phyloP scores from a whole-genome alignment of 2,113 vertebrate genomes.

The Cacatua alba region DNA sequence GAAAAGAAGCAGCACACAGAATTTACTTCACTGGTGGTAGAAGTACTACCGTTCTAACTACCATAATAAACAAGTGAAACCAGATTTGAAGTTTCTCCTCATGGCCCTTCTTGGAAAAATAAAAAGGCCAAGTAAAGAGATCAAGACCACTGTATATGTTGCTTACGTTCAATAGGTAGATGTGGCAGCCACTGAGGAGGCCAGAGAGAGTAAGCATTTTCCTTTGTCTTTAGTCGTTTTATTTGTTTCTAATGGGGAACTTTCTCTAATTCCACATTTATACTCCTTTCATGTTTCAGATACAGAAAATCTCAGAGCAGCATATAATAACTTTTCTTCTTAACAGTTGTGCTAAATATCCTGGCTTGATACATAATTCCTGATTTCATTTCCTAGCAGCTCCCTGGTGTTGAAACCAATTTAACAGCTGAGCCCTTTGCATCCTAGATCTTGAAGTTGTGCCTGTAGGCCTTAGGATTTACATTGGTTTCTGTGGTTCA shows the following conservation, averaged over 20 bases:
- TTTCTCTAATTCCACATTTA: not conserved
- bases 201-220: not conserved
- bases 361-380: not conserved
- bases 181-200: not conserved
- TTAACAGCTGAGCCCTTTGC: not conserved
- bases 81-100: not conserved
- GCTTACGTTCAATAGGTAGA: not conserved
- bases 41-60: not conserved
- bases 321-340: not conserved
- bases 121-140: not conserved
- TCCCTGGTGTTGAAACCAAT: not conserved
- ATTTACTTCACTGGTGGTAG: not conserved
- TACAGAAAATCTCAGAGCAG: not conserved
- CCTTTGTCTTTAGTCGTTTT: not conserved
- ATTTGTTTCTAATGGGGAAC: not conserved
- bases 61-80: not conserved
- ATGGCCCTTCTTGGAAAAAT: not conserved
- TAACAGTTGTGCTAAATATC: not conserved
- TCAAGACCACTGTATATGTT: not conserved
- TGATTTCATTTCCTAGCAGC: not conserved
- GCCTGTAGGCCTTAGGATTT: not conserved
- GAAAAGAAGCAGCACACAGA: not conserved
- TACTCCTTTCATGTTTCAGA: not conserved
- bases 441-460: not conserved
- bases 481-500: not conserved